Evolutionary conservation across 2,113 vertebrate genomes (phyloP).

Genomic region (Xiphophorus couchianus): DNA sequence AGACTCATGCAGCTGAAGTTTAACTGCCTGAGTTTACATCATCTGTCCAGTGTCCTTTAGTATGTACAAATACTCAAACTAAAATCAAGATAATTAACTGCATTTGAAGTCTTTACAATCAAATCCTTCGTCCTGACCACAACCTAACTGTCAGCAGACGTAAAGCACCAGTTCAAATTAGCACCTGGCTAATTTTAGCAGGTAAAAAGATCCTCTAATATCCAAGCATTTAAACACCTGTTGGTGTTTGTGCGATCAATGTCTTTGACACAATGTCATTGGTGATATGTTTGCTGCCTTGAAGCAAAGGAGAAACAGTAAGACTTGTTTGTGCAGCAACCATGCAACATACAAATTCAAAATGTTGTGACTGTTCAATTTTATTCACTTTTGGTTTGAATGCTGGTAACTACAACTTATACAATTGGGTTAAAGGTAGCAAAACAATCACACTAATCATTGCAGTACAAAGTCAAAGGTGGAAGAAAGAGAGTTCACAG

Average conservation of each 20-base stretch:
- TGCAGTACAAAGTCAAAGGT: no score
- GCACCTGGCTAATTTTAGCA: conserved; percentile 71
- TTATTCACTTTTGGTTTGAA: no score
- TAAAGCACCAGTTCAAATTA: conserved; percentile 45
- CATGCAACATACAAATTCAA: neutral
- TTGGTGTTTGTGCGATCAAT: conserved; percentile 39
- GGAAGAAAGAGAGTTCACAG: neutral
- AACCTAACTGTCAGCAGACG: conserved; percentile 40
- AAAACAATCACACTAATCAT: neutral
- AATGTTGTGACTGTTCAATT: neutral
- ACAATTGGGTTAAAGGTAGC: neutral
- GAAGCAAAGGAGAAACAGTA: neutral
- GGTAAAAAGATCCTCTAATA: conserved; percentile 27
- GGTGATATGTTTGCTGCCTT: conserved; percentile 19
- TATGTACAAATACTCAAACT: neutral
- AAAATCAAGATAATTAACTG: neutral
- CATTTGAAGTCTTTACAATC: neutral
- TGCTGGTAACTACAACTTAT: no score
- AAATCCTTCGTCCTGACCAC: neutral
- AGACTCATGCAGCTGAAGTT: no score
- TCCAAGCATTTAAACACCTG: conserved; percentile 60
- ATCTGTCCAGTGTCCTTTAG: neutral
- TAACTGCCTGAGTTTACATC: neutral
- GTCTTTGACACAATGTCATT: conserved; percentile 64
- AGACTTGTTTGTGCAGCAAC: no score